Base-by-base conservation (phyloP, 1,140 invertebrate species). In the Ceratina australensis region DNA sequence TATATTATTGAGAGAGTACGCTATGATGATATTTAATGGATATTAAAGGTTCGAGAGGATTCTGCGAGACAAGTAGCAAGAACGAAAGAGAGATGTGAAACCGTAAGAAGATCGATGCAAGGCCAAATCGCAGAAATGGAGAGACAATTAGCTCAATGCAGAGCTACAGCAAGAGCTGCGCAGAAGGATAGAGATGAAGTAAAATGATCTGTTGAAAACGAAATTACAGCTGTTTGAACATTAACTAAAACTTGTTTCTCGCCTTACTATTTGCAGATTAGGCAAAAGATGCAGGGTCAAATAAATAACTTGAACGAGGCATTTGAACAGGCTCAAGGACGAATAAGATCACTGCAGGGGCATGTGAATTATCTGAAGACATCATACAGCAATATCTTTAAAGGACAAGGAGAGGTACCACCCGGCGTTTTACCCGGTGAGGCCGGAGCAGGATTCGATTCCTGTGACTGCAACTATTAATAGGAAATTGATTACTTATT, bases 141-240 rank as follows among this genome's bases (percentile, higher is more conserved):
- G 83, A 91, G 93, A 73, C 94, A 95, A 84, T 84, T 96, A 26
- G 95, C 94, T 0, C 93, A 93, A 42, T 93, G 93, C 66, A 92
- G 94, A 84, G 95, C 95, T 12, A 92, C 93, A 69, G 94, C 94
- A 1, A 93, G 93, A 76, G 92, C 94, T 10, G 93, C 94, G 0
- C 94, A 95, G 79, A 95, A 95, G 79, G 95, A 95, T 63, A 92
- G 94, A 56, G 95, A 95, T 79, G 94, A 95, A 88, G 94, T 95
- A 88, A 66, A 42, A 42, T 42, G 33, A 3, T 42, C 5, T 42
- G 10, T 15, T 18, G 26, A 22, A n/a, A 16, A 61, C 15, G 26
- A 5, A 15, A 7, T 16, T 52, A 3, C 59, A 78, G 12, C 22
- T 28, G 1, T 26, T 33, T 50, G n/a, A 28, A 33, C 10, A 16